Evolutionary conservation across 1,140 invertebrate species (phyloP), one percentile per base, ranked within the genome.

Genomic region (Sipha flava): DNA sequence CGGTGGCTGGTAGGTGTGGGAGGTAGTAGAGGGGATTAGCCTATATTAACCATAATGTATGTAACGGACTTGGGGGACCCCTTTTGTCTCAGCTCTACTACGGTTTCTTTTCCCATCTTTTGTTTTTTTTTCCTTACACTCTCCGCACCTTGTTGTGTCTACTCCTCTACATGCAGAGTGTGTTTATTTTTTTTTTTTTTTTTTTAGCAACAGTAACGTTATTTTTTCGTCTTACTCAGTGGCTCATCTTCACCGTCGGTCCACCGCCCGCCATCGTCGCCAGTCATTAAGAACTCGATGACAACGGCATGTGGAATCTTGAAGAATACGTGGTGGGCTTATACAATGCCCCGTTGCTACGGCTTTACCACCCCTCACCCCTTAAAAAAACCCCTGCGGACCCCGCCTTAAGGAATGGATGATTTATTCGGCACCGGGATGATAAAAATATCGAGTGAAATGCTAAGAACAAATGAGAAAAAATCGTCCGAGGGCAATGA

Each of bases 31-130:
- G 72, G 49, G 73, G 73, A 77, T 77, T 77, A 77, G 73, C 73
- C 73, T 77, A 77, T 77, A 77, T 77, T 77, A 77, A 77, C 73
- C 57, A 77, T 77, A 77, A 77, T 77, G 73, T 77, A 77, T 77
- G 73, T 77, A 77, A 59, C 73, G 73, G 73, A 77, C 73, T 77
- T 59, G 73, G 16, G 70, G 73, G 52, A 77, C 73, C 73, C 72
- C 73, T 77, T 59, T 77, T 77, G 73, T 77, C 73, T 77, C 73
- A 77, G 73, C 73, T 37, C 73, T 77, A n/a, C n/a, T 40, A 59
- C 34, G 54, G 52, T 59, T 77, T 59, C 37, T 70, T 54, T 59
- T 59, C 47, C 37, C 70, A 34, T 52, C 29, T 43, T 47, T 2
- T 5, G 23, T 6, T 12, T 26, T 70, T 23, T 43, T 23, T 73